Base-by-base conservation (phyloP, 2,797 vertebrate species). In the Chloroceryle inda region DNA sequence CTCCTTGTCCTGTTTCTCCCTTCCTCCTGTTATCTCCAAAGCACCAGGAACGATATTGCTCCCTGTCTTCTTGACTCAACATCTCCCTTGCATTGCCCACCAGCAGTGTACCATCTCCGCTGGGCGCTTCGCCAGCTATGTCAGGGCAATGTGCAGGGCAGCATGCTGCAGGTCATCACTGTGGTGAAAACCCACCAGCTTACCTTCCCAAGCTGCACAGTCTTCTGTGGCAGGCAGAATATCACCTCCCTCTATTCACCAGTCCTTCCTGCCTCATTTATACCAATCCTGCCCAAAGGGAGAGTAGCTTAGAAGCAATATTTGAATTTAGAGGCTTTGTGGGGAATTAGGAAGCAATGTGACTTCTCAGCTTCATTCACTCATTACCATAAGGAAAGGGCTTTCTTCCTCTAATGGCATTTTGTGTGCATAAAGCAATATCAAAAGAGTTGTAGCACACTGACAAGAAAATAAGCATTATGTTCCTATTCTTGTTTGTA, bases 301-400 rank as follows among this genome's bases (percentile, higher is more conserved):
- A 88, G 45, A 40, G 66, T 2, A 55, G 38, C 72, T 95, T 64
- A 62, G 72, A 29, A 67, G 37, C 18, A 38, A 26, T 53, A 69
- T 80, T 86, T 91, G 31, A 86, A 83, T 91, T 50, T 92, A 84
- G 87, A 72, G 55, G 29, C 77, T 74, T 88, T 71, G 31, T 37
- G 40, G 72, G 79, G 58, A 88, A 62, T n/a, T 31, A 38, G 38
- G 69, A 61, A 64, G 50, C 77, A 56, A 37, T 53, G 56, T 63
- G 76, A 73, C 91, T 58, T 74, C 80, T 73, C 80, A 58, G 73
- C 66, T 78, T 88, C 18, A 0, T 45, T 55, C 52, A 0, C 42
- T 55, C 52, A 10, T 58, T 63, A 49, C 62, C 33, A 1, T 53
- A 20, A 76, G 59, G 76, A 88, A 75, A 93, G 40, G 85, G 45